Evolutionary conservation across 1,140 invertebrate genomes (phyloP).

Genomic region (Stegodyphus mimosarum): DNA sequence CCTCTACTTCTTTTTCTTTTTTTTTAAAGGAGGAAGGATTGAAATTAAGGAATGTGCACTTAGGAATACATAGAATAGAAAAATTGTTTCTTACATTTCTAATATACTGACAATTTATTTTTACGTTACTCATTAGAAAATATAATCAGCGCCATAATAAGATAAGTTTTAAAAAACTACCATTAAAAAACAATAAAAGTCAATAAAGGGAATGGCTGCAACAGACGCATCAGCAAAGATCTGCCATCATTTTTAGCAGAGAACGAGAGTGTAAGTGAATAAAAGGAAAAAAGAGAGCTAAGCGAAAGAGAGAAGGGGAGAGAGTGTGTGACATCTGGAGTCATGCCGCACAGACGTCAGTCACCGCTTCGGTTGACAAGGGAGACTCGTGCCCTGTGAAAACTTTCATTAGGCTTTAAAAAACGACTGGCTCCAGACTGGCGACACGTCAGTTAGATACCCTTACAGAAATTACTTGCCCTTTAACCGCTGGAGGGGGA

Average conservation of each 20-base stretch:
- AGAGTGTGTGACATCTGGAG: conserved; percentile 38
- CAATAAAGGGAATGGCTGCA: neutral
- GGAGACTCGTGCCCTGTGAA: conserved; percentile 27
- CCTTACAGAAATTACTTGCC: conserved; percentile 58
- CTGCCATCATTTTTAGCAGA: neutral
- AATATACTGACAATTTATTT: too few species aligned
- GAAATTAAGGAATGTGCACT: too few species aligned
- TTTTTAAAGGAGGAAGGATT: too few species aligned
- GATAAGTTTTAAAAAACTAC: too few species aligned
- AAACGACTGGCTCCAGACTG: conserved; percentile 52
- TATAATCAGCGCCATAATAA: too few species aligned
- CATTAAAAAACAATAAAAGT: too few species aligned
- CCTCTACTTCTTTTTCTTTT: too few species aligned
- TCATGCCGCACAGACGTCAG: conserved; percentile 25
- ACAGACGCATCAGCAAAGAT: neutral
- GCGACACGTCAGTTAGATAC: conserved; percentile 52
- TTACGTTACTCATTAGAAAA: too few species aligned
- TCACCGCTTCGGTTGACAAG: neutral
- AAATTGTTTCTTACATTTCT: too few species aligned
- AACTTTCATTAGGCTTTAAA: conserved; percentile 53
- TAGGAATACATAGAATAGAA: too few species aligned
- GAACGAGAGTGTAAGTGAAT: too few species aligned
- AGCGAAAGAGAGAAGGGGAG: neutral
- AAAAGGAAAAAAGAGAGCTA: conserved; percentile 1
- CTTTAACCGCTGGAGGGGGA: conserved; percentile 29